A percentile compares a stretch with the other conserved stretches of the same genome.
These are phyloP conservation scores for Cyprinus carpio DNA, from an alignment of 2,113 vertebrate species.

Conservation along the genomic window DNA sequence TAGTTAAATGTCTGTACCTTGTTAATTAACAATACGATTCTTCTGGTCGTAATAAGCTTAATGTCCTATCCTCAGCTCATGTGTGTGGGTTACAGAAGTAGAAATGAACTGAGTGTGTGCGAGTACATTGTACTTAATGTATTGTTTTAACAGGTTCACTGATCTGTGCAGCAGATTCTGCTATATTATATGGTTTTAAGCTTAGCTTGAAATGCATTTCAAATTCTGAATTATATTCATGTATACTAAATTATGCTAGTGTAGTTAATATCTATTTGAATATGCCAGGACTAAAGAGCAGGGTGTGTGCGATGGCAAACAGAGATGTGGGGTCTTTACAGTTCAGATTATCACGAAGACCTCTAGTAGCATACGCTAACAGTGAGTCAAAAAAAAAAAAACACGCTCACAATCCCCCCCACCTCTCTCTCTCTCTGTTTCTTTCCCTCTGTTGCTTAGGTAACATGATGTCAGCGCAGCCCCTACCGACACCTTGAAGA, in stretches of 20 bases:
- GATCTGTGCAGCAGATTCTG: neutral
- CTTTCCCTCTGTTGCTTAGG: conserved; percentile 59
- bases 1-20: too few relatives aligned
- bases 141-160: neutral
- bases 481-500: conserved; percentile 42
- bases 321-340: conserved; percentile 44
- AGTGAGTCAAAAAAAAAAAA: conserved; percentile 31
- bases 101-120: neutral
- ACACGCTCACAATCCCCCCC: conserved; percentile 19
- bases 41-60: conserved; percentile 5
- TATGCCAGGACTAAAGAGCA: neutral
- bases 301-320: neutral
- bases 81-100: neutral
- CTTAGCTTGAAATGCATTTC: neutral
- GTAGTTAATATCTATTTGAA: neutral
- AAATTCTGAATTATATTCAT: neutral
- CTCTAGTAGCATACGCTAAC: conserved; percentile 29
- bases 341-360: conserved; percentile 49
- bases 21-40: neutral
- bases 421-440: neutral
- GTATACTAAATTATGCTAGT: conserved; percentile 14
- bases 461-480: conserved; percentile 55
- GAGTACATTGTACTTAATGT: neutral
- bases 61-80: neutral
- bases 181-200: neutral